A percentile compares a stretch with the other conserved stretches of the same genome.
phyloP scores from a whole-genome alignment of 2,113 vertebrate genomes.

The Tonatia bakeri region DNA sequence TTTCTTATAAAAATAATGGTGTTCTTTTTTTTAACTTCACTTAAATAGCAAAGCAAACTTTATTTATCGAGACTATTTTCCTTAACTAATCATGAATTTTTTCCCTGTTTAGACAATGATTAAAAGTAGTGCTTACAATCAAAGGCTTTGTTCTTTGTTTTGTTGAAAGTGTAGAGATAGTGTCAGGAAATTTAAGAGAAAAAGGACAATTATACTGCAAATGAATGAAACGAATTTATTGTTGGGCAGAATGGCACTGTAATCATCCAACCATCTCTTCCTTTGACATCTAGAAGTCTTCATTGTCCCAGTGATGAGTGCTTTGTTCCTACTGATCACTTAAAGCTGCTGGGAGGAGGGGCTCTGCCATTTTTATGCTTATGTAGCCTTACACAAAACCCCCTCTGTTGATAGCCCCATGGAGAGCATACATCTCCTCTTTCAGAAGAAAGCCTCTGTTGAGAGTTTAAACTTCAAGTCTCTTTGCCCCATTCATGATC shows the following conservation, averaged over 20 bases:
- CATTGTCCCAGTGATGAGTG: constrained; percentile 78
- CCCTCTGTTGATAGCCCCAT: constrained; percentile 84
- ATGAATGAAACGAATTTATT: constrained; percentile 75
- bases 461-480: constrained; percentile 79
- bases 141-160: constrained; percentile 78
- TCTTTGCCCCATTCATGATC: constrained; percentile 81
- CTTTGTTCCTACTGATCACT: constrained; percentile 74
- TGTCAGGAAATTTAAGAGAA: constrained; percentile 70
- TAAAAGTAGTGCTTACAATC: constrained; percentile 66
- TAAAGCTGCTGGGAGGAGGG: constrained; percentile 77
- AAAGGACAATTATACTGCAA: constrained; percentile 71
- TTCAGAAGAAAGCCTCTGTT: constrained; percentile 74
- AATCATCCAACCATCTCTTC: constrained; percentile 80
- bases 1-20: background rate
- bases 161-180: constrained; percentile 77
- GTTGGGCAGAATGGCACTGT: constrained; percentile 72
- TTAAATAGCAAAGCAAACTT: background rate
- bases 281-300: constrained; percentile 80
- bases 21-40: background rate
- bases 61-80: constrained; percentile 21
- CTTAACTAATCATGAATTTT: background rate
- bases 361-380: constrained; percentile 82
- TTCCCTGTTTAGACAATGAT: constrained; percentile 6
- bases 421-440: constrained; percentile 85
- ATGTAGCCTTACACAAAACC: constrained; percentile 85